Conservation (phyloP, 2,888 invertebrate species). For the Ganaspis brasiliensis region DNA sequence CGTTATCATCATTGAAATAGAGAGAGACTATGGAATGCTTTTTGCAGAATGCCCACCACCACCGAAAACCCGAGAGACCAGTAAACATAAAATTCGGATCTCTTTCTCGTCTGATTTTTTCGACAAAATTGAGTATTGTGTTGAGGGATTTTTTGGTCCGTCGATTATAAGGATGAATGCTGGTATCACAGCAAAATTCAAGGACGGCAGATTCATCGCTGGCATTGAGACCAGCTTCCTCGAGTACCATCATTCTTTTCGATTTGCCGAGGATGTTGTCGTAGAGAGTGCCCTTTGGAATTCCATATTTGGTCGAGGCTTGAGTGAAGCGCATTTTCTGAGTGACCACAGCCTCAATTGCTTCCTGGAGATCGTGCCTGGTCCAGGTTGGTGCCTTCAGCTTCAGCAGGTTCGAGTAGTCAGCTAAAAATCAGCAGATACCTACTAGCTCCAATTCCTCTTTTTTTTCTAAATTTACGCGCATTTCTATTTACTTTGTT, state of each 20-base stretch:
- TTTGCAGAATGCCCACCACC: constrained; percentile 93
- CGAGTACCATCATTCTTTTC: constrained; percentile 88
- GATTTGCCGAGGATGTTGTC: constrained; percentile 90
- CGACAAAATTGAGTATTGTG: constrained; percentile 85
- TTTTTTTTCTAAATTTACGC: constrained; percentile 34
- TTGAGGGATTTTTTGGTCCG: constrained; percentile 86
- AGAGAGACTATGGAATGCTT: constrained; percentile 88
- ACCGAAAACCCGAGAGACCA: constrained; percentile 88
- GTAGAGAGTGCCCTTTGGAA: constrained; percentile 90
- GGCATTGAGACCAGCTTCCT: constrained; percentile 85
- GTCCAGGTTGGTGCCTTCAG: constrained; percentile 90
- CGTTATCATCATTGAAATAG: constrained; percentile 81
- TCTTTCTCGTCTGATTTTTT: constrained; percentile 83
- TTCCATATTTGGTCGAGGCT: constrained; percentile 87
- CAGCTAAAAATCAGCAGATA: constrained; percentile 79
- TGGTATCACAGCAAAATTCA: constrained; percentile 89
- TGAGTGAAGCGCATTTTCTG: constrained; percentile 90
- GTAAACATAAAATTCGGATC: constrained; percentile 86
- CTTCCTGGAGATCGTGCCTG: constrained; percentile 88
- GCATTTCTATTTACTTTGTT: background rate
- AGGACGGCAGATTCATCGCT: constrained; percentile 86
- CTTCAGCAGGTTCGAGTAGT: constrained; percentile 86
- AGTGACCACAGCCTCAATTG: constrained; percentile 88
- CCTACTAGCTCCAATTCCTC: constrained; percentile 61
- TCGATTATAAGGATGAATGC: constrained; percentile 86